phyloP scores from a whole-genome alignment of 2,797 vertebrate genomes.

The Urocyon cinereoargenteus region DNA sequence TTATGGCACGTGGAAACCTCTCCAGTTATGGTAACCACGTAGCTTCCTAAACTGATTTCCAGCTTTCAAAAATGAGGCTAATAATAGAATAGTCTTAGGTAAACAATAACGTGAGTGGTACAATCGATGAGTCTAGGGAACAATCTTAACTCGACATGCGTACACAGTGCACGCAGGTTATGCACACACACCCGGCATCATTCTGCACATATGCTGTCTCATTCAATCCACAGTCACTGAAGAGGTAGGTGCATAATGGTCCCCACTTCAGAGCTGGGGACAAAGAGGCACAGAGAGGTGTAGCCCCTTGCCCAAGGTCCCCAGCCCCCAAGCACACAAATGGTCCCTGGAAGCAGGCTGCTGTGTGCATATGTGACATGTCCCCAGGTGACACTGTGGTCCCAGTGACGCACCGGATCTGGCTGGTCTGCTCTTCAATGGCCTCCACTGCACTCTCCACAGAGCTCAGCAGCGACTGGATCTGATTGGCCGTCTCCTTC shows the following conservation, averaged over 20 bases:
- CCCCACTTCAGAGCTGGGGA: background rate
- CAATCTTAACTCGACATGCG: accelerated
- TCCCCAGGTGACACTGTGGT: accelerated
- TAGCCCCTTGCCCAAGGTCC: background rate
- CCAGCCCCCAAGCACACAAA: background rate
- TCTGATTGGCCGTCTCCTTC: conserved; percentile 98
- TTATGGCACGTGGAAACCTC: accelerated
- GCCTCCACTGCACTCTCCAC: conserved; percentile 98
- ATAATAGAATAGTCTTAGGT: too few relatives aligned
- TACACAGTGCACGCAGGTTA: accelerated
- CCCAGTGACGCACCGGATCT: conserved; percentile 85
- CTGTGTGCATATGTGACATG: accelerated
- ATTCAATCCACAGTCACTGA: accelerated
- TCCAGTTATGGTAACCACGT: too few relatives aligned
- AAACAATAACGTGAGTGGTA: accelerated
- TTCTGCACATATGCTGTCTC: accelerated
- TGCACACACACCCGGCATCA: accelerated
- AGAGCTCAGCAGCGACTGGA: conserved; percentile 96
- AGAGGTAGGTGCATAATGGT: accelerated
- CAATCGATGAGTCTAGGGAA: background rate
- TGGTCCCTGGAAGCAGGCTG: accelerated
- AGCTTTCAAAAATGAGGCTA: background rate
- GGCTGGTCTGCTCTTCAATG: conserved; percentile 96
- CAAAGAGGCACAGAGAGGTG: background rate
- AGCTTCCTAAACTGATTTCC: background rate